Base-by-base conservation (phyloP, 1,140 invertebrate species). In the Formica selysi region DNA sequence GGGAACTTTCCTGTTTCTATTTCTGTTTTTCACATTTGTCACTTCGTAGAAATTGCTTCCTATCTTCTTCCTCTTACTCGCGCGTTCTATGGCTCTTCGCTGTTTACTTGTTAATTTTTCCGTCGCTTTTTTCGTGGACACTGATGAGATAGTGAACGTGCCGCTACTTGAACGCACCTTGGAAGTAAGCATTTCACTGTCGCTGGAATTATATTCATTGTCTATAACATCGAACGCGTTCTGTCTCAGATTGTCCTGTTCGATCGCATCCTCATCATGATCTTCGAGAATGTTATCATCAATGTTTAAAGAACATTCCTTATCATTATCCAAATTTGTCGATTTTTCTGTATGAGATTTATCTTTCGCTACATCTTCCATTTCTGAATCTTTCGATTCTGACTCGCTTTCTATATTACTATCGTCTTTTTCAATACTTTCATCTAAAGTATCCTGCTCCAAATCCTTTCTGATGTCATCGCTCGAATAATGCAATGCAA, bases 1-100 rank as follows among this genome's bases (percentile, higher is more conserved):
- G 0, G 93, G 92, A 32, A 94, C 67, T 92, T 96, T 97, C 87
- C 96, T 96, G 90, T 96, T 96, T 90, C 96, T 96, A 94, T 97
- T 98, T 86, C 96, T 96, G 93, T 98, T 99, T 94, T 99, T 99
- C 38, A 99, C 98, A 96, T 99, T 99, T 3, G 97, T 96, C 38
- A 97, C 96, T 95, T 98, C 97, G 94, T 99, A 99, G 93, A 99
- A 99, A 95, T 99, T 98, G 92, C 97, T 98, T 85, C 98, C 98
- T 87, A 98, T 97, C 92, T 98, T 99, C 93, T 98, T 98, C 3
- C 97, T 95, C 92, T 97, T 98, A 86, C 96, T 95, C 26, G 96
- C 96, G 76, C 98, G 96, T 88, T 98, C 97, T 19, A 97, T 81
- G 8, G 97, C 97, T 91, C 98, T 96, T 88, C 96, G 96, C 91